Percentiles rank a stretch among this genome's conserved stretches.
Conservation (phyloP, 1,140 invertebrate genomes). For the Drosophila leontia region DNA sequence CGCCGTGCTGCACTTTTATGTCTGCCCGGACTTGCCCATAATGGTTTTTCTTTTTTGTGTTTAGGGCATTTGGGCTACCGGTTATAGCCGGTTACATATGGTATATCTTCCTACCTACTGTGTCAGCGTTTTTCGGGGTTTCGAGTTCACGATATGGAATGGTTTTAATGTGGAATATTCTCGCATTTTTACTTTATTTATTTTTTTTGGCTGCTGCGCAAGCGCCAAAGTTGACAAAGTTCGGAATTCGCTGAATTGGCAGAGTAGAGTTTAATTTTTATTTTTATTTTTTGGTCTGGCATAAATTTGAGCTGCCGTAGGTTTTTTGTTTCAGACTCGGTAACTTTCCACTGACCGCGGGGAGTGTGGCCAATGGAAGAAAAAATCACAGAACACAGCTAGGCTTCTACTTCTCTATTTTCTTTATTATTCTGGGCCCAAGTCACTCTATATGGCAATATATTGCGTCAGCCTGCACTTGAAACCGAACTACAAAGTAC, state of each 20-base stretch:
- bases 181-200: conserved; percentile 2
- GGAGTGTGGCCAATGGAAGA: conserved; percentile 20
- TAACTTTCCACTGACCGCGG: conserved; percentile 47
- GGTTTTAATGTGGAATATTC: conserved; percentile 2
- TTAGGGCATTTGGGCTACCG: conserved; percentile 36
- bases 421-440: conserved; percentile 8
- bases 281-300: conserved; percentile 15
- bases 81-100: conserved; percentile 7
- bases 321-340: conserved; percentile 28
- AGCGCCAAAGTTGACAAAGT: conserved; percentile 44
- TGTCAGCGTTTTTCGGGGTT: conserved; percentile 65
- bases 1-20: conserved; percentile 47
- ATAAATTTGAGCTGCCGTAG: conserved; percentile 19
- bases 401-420: neutral
- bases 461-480: conserved; percentile 45
- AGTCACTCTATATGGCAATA: conserved; percentile 6
- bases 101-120: conserved; percentile 61
- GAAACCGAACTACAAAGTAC: conserved; percentile 26
- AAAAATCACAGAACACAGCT: neutral
- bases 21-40: conserved; percentile 33
- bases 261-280: neutral
- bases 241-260: conserved; percentile 34
- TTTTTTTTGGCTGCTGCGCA: conserved; percentile 52
- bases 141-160: conserved; percentile 24
- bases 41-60: conserved; percentile 15